phyloP scores from a whole-genome alignment of 1,140 invertebrate genomes.

The Danaus plexippus region DNA sequence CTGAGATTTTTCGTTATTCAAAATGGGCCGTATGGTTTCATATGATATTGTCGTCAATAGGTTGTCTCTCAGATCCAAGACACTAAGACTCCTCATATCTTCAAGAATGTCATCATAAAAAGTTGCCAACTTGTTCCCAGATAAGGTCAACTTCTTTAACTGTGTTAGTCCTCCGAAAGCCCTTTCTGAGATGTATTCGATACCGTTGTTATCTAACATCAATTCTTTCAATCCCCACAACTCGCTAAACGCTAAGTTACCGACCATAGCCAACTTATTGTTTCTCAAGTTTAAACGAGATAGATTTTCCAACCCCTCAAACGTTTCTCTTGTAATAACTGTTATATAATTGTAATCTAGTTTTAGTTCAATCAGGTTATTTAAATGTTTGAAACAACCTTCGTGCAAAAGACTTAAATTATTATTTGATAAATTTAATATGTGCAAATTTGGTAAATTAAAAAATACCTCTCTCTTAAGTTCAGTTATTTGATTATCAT shows the following conservation, averaged over 20 bases:
- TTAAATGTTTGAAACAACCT: conserved; percentile 80
- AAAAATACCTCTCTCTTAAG: conserved; percentile 81
- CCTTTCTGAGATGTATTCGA: conserved; percentile 75
- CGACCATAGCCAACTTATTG: conserved; percentile 81
- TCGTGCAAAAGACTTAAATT: conserved; percentile 82
- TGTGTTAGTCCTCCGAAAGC: conserved; percentile 81
- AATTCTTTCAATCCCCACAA: conserved; percentile 80
- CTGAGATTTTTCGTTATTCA: conserved; percentile 70
- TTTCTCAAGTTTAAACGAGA: conserved; percentile 77
- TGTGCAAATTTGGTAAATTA: conserved; percentile 77
- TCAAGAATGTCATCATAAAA: conserved; percentile 78
- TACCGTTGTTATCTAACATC: conserved; percentile 80
- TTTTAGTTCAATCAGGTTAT: conserved; percentile 77
- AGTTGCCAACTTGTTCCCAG: conserved; percentile 79
- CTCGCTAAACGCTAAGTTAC: conserved; percentile 82
- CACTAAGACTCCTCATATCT: conserved; percentile 75
- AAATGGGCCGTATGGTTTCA: conserved; percentile 80
- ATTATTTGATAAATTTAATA: conserved; percentile 79
- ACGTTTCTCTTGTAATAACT: conserved; percentile 78
- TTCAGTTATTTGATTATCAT: conserved; percentile 80
- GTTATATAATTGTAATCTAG: conserved; percentile 80
- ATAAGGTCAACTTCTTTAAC: conserved; percentile 77
- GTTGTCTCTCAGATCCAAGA: conserved; percentile 82
- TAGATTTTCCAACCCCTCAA: conserved; percentile 78
- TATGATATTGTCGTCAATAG: conserved; percentile 79